Evolutionary conservation across 2,113 vertebrate genomes (phyloP).

Genomic region (Amblyornis subalaris): DNA sequence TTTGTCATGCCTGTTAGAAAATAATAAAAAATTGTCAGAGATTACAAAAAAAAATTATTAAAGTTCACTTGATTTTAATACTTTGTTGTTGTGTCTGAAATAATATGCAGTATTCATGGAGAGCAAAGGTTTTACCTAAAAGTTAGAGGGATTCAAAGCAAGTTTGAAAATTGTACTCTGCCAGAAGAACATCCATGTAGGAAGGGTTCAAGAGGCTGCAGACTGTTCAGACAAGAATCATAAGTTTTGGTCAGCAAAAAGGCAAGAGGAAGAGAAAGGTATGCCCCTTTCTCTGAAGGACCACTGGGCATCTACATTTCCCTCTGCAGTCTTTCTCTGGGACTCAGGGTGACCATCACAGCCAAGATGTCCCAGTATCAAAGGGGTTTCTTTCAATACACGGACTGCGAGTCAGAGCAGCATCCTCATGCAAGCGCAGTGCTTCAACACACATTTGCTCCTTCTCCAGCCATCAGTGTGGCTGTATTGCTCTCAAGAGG

Average conservation of each 20-base stretch:
- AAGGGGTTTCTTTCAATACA: not conserved
- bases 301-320: not conserved
- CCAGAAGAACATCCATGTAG: not conserved
- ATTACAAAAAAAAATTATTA: constrained; percentile 24
- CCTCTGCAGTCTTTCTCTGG: not conserved
- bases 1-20: constrained; percentile 5
- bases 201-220: not conserved
- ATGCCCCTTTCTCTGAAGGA: not conserved
- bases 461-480: not conserved
- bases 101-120: not conserved
- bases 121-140: not conserved
- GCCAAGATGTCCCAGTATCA: not conserved
- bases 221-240: not conserved
- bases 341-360: not conserved
- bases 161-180: not conserved
- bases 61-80: not conserved
- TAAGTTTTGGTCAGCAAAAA: not conserved
- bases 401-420: not conserved
- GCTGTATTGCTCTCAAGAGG: not conserved
- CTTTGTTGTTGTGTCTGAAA: not conserved
- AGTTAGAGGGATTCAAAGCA: not conserved
- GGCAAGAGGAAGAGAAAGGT: not conserved
- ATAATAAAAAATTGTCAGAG: not conserved
- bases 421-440: not conserved
- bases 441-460: not conserved